Base-by-base conservation (phyloP, 2,888 invertebrate genomes). In the Neelides folsomi region DNA sequence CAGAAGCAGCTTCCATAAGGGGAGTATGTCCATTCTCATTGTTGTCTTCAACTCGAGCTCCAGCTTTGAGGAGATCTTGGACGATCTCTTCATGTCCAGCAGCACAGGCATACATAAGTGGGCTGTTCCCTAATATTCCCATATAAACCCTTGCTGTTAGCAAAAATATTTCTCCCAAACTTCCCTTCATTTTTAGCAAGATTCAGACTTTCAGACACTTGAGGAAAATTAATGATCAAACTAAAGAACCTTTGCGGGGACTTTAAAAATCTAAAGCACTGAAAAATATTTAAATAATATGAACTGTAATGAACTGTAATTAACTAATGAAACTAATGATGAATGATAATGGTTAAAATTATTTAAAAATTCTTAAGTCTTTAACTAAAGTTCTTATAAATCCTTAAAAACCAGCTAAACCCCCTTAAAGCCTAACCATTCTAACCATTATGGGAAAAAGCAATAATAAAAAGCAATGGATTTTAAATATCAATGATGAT, bases 21-120 rank as follows among this genome's bases (percentile, higher is more conserved):
- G 97, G 95, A 55, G 95, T 97, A 75, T 98, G 98, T 4, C 97
- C 97, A 73, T 95, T 97, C 75, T 95, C 95, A 74, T 98, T 98
- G 74, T 97, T 94, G 73, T 93, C 92, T 74, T 95, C 94, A 39
- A 97, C 90, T 70, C 93, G 88, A 67, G 93, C 93, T 59, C 87
- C 87, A 70, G 83, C 81, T 67, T 86, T 86, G 51, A 97, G 77
- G 64, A 97, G 76, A 62, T 85, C 85, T 69, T 82, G 79, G 40
- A 94, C 94, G 63, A 92, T 90, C 66, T 89, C 89, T 68, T 86
- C 86, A 73, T 93, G 89, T 1, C 93, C 93, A 67, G 88, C 88
- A 53, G 90, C 89, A 72, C 92, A 90, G 47, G 92, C 93, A 75
- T 93, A 93, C 88, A 94, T 94, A 62, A 94, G 77, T 61, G 94